phyloP scores from a whole-genome alignment of 2,888 invertebrate species.

The Pollenia griseotomentosa region DNA sequence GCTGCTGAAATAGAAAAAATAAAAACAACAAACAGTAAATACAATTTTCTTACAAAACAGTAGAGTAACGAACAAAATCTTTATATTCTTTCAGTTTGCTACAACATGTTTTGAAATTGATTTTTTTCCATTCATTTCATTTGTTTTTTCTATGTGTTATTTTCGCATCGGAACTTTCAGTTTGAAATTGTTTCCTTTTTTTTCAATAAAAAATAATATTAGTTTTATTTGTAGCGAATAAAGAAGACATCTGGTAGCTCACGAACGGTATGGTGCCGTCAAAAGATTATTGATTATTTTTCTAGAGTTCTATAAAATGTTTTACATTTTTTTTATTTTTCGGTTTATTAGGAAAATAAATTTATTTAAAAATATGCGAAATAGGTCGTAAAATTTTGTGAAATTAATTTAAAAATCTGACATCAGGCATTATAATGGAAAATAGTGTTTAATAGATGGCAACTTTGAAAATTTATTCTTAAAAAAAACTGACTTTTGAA shows the following conservation, averaged over 20 bases:
- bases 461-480: too few species aligned
- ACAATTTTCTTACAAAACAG: constrained; percentile 39
- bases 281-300: constrained; percentile 55
- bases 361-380: too few species aligned
- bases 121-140: background rate
- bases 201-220: constrained; percentile 31
- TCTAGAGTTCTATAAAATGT: constrained; percentile 24
- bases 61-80: background rate
- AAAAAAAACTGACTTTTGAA: too few species aligned
- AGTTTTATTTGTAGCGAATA: constrained; percentile 39
- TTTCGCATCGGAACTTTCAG: constrained; percentile 36
- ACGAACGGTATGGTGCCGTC: constrained; percentile 26
- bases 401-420: too few species aligned
- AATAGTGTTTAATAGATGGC: too few species aligned
- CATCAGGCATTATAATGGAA: too few species aligned
- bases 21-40: constrained; percentile 28
- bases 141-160: background rate
- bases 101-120: constrained; percentile 38
- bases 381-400: too few species aligned
- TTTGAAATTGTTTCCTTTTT: constrained; percentile 47
- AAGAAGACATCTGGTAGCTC: constrained; percentile 38
- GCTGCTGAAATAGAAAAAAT: constrained; percentile 39
- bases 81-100: constrained; percentile 12
- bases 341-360: too few species aligned
- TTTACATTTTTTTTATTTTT: background rate